These are phyloP conservation scores for Hypercompe scribonia DNA, from an alignment of 2,888 invertebrate genomes.

Conservation along the genomic window DNA sequence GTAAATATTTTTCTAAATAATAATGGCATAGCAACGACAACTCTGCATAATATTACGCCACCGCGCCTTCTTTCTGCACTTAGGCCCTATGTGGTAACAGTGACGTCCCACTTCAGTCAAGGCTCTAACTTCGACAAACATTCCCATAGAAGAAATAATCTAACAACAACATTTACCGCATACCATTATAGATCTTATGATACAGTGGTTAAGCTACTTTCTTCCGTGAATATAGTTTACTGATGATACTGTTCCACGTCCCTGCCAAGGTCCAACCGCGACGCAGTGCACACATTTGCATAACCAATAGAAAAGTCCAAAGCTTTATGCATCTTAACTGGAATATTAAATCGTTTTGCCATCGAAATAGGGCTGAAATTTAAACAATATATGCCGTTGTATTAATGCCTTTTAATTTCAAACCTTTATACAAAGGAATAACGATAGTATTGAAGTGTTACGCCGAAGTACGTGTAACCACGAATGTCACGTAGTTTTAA, in stretches of 20 bases:
- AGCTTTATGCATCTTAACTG: constrained; percentile 32
- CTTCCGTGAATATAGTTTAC: constrained; percentile 43
- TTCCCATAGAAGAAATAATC: constrained; percentile 47
- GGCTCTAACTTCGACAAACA: constrained; percentile 73
- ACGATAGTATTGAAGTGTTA: constrained; percentile 72
- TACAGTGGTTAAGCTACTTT: constrained; percentile 27
- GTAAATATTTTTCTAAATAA: constrained; percentile 50
- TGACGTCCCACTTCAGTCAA: constrained; percentile 83
- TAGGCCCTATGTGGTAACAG: constrained; percentile 82
- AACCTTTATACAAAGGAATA: constrained; percentile 64
- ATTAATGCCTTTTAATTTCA: constrained; percentile 49
- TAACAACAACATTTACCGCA: constrained; percentile 38
- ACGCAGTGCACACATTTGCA: constrained; percentile 74
- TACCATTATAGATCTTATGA: constrained; percentile 39
- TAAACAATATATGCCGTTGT: constrained; percentile 3
- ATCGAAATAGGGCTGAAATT: constrained; percentile 35
- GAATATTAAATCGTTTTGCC: constrained; percentile 43
- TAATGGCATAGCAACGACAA: constrained; percentile 63
- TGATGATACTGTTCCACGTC: constrained; percentile 78
- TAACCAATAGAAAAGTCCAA: constrained; percentile 58
- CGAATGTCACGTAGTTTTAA: constrained; percentile 73
- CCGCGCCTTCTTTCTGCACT: constrained; percentile 78
- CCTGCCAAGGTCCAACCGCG: constrained; percentile 75
- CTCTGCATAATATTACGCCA: constrained; percentile 70
- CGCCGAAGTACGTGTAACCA: constrained; percentile 72